phyloP scores from a whole-genome alignment of 2,888 invertebrate genomes.

The Drosophila ezoana region DNA sequence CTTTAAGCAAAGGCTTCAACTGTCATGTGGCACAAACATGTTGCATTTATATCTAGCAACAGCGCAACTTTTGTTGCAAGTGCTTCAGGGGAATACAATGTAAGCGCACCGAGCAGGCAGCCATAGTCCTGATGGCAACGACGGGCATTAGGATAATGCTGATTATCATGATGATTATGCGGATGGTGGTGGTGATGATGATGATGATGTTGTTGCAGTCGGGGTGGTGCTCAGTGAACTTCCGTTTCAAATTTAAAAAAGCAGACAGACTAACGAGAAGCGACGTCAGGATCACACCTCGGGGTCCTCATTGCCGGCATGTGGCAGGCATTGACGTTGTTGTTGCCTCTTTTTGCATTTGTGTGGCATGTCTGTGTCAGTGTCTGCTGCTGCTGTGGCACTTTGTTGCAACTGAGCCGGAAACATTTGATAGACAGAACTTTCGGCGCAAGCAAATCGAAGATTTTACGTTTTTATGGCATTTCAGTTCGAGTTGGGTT shows the following conservation, averaged over 20 bases:
- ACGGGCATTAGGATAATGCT: slow-evolving; percentile 31
- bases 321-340: slow-evolving; percentile 25
- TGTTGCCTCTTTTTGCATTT: slow-evolving; percentile 14
- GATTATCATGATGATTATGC: slow-evolving; percentile 19
- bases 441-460: slow-evolving; percentile 25
- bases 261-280: slow-evolving; percentile 68
- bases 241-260: slow-evolving; percentile 73
- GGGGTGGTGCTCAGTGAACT: slow-evolving; percentile 26
- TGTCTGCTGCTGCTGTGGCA: slow-evolving; percentile 31
- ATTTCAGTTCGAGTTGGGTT: slow-evolving; percentile 18
- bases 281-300: slow-evolving; percentile 54
- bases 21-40: slow-evolving; percentile 47
- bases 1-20: slow-evolving; percentile 49
- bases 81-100: slow-evolving; percentile 35
- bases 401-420: slow-evolving; percentile 68
- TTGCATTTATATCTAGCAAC: slow-evolving; percentile 44
- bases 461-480: slow-evolving; percentile 25
- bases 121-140: slow-evolving; percentile 7
- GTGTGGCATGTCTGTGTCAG: slow-evolving; percentile 24
- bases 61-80: slow-evolving; percentile 36
- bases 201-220: slow-evolving; percentile 26
- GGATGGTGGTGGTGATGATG: slow-evolving; percentile 26
- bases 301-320: slow-evolving; percentile 37
- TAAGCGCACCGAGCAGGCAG: slow-evolving; percentile 2
- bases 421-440: slow-evolving; percentile 61